Evolutionary conservation across 1,140 invertebrate species (phyloP), one percentile per base, ranked within the genome.

Genomic region (Penaeus chinensis): DNA sequence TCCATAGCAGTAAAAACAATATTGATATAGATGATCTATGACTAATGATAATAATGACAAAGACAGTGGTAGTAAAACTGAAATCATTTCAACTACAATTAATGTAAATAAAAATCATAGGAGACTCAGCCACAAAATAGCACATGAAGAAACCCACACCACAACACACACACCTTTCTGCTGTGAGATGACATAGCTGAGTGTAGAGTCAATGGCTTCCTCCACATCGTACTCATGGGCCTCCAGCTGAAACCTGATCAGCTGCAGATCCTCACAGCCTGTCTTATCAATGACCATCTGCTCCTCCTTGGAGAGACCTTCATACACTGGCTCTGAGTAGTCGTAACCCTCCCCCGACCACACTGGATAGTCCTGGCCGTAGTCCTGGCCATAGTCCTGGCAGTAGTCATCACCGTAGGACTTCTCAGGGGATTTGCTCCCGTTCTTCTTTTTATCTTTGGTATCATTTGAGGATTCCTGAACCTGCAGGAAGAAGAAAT

Each of bases 211-310:
- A 20, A 84, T 81, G 22, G 89, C 82, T 63, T 89, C 85, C 16
- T 87, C 76, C n/a, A 89, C 85, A 71, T 87, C 71, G 27, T 80
- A 89, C 22, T 89, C 81, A 42, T 89, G 89, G 47, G 82, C 85
- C 37, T 87, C 82, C 3, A 89, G 77, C 74, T 84, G 84, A 1
- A 54, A 37, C 16, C 84, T 66, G 18, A 87, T 82, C 54, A 89
- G 42, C 61, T 71, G 32, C 47, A 81, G 65, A 76, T 89, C 85
- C 77, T 87, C 83, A 79, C 85, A 89, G 19, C 77, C 89, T 54
- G 89, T 84, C n/a, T 85, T 83, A 13, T 86, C 83, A 47, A 85
- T 82, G 16, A 86, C 69, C 83, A 78, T 69, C 0, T 66, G 69
- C 63, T 80, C 89, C 22, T 61, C 81, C 61, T 77, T 83, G 32